Evolutionary conservation across 2,113 vertebrate genomes (phyloP).

Genomic region (Thymallus thymallus): DNA sequence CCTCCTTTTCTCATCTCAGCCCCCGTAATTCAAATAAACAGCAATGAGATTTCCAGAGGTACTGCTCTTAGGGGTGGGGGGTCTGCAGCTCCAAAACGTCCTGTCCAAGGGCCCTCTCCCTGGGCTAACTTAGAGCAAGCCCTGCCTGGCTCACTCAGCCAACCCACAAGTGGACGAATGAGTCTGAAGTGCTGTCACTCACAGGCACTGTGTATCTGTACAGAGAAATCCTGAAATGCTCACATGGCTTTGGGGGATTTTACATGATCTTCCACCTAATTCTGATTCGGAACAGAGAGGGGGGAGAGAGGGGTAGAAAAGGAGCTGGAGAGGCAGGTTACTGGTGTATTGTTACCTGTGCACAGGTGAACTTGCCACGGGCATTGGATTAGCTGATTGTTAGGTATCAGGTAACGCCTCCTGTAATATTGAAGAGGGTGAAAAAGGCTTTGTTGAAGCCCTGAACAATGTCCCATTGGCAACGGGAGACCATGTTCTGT

Average conservation of each 20-base stretch:
- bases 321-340: slow-evolving; percentile 64
- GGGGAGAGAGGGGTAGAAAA: slow-evolving; percentile 51
- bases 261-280: slow-evolving; percentile 41
- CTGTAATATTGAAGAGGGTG: slow-evolving; percentile 81
- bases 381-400: slow-evolving; percentile 83
- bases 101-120: slow-evolving; percentile 52
- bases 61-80: slow-evolving; percentile 71
- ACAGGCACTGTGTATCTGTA: slow-evolving; percentile 44
- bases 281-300: slow-evolving; percentile 14
- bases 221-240: slow-evolving; percentile 38
- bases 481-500: slow-evolving; percentile 51
- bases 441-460: slow-evolving; percentile 78
- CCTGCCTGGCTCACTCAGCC: not conserved
- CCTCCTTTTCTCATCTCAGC: slow-evolving; percentile 73
- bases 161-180: slow-evolving; percentile 52
- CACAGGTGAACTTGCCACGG: slow-evolving; percentile 80
- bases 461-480: slow-evolving; percentile 73
- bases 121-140: slow-evolving; percentile 41
- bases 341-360: slow-evolving; percentile 78
- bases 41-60: slow-evolving; percentile 77
- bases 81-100: slow-evolving; percentile 53
- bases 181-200: slow-evolving; percentile 64
- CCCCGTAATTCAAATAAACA: slow-evolving; percentile 81
- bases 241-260: slow-evolving; percentile 49
- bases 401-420: slow-evolving; percentile 79